Conservation (phyloP, 2,113 vertebrate species). For the Himantopus leucocephalus region DNA sequence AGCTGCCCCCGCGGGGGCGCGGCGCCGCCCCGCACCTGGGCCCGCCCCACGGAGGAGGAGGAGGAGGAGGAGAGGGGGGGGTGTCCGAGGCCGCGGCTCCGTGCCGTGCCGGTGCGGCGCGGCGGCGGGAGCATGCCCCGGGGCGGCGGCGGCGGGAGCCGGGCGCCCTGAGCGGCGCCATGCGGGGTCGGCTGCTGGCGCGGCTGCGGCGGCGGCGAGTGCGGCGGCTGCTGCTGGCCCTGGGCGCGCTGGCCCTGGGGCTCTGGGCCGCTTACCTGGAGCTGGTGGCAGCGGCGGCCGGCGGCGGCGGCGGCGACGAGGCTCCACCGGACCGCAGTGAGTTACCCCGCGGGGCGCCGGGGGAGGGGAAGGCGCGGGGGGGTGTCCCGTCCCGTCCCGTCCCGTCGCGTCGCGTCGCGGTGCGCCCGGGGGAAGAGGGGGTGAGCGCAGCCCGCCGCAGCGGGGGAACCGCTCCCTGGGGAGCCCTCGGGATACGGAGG, state of each 20-base stretch:
- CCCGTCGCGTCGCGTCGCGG: not conserved
- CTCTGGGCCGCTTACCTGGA: constrained; percentile 75
- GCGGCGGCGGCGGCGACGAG: constrained; percentile 22
- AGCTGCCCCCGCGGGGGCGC: not conserved
- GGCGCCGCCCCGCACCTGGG: no score
- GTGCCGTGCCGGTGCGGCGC: no score
- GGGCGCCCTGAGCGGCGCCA: constrained; percentile 17
- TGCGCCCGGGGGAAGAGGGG: no score
- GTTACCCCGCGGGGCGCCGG: not conserved
- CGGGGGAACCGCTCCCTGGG: no score
- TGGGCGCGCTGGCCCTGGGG: constrained; percentile 59
- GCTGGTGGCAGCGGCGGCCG: constrained; percentile 53
- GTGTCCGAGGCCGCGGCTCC: no score
- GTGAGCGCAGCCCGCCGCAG: no score
- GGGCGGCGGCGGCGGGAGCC: not conserved
- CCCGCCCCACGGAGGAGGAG: no score
- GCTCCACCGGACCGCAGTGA: constrained; percentile 65
- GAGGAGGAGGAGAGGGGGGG: no score
- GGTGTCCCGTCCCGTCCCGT: not conserved
- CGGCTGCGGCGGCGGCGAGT: constrained; percentile 67
- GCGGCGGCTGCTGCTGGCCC: constrained; percentile 64
- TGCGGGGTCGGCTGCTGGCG: constrained; percentile 51
- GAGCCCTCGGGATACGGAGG: not conserved
- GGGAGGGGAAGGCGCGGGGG: not conserved
- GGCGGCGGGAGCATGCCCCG: no score